Evolutionary conservation across 2,888 invertebrate genomes (phyloP), one percentile per base, ranked within the genome.

Genomic region (Acanthococcus lagerstroemiae): DNA sequence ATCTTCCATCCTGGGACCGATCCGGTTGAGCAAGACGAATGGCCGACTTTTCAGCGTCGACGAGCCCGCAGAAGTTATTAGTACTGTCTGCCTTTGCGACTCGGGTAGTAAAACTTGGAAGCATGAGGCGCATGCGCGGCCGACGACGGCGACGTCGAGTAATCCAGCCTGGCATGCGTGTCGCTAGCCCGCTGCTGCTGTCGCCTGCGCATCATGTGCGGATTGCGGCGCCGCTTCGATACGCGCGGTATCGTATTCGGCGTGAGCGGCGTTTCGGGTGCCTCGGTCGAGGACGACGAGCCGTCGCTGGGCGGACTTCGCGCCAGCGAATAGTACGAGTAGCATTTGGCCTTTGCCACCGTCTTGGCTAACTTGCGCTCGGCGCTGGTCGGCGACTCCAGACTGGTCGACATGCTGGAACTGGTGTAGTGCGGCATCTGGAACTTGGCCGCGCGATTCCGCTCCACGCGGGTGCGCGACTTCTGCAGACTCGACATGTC

Each of bases 261-360:
- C 19, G 72, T 72, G 9, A 71, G 68, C 0, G 72, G 70, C 17
- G 72, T 70, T 57, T 72, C 72, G 27, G 71, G 71, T 21, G 71
- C 69, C 19, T 73, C 72, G 3, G 71, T 67, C 15, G 72, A 72
- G 12, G 73, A 73, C 5, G 73, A 73, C 6, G 72, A 73, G 15
- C 72, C 72, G 57, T 74, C 74, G 66, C 73, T 74, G 15, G 73
- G 73, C 1, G 73, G 74, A 68, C 73, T 73, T 37, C 72, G 71
- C 4, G 73, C 72, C 48, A 73, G 57, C n/a, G 74, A 73, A 67
- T 73, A 74, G 66, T 74, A 74, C 7, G 73, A 73, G 56, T 73
- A 73, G 66, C 72, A 72, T 70, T 73, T 74, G n/a, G 73, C 69
- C 46, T 72, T 66, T 17, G 70, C 71, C 17, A 70, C 70, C 3